Evolutionary conservation across 2,113 vertebrate species (phyloP).

Genomic region (Limanda limanda): DNA sequence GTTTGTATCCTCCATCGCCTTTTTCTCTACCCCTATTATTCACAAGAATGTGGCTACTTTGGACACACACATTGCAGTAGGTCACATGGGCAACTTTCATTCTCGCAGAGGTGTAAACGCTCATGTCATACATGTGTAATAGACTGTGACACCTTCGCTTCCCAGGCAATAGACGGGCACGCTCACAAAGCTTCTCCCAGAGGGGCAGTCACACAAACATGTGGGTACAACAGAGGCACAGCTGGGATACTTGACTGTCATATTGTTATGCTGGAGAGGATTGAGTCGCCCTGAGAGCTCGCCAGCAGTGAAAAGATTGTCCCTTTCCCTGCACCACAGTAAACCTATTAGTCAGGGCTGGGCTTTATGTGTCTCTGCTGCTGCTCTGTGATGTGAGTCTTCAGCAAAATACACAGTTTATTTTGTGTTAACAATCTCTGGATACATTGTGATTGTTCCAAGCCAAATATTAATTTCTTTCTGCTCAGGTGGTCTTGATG

Average conservation of each 20-base stretch:
- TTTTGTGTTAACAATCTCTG: not conserved
- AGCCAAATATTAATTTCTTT: no score
- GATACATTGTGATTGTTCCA: not conserved
- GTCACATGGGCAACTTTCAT: slow-evolving; percentile 4
- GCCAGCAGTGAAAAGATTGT: slow-evolving; percentile 37
- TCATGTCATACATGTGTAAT: slow-evolving; percentile 17
- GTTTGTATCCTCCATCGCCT: not conserved
- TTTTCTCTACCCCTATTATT: slow-evolving; percentile 25
- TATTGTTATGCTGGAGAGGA: slow-evolving; percentile 35
- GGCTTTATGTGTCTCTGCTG: slow-evolving; percentile 20
- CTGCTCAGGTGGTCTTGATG: no score
- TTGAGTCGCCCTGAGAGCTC: slow-evolving; percentile 41
- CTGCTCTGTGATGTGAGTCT: not conserved
- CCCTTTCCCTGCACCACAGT: slow-evolving; percentile 40
- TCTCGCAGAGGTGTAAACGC: slow-evolving; percentile 2
- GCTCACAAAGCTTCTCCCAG: slow-evolving; percentile 23
- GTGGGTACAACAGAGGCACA: slow-evolving; percentile 28
- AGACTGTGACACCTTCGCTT: slow-evolving; percentile 28
- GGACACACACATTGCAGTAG: slow-evolving; percentile 4
- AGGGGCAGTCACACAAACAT: slow-evolving; percentile 30
- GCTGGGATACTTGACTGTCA: slow-evolving; percentile 54
- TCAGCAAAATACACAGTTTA: not conserved
- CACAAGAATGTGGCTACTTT: slow-evolving; percentile 11
- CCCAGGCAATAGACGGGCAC: slow-evolving; percentile 2
- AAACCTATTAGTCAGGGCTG: slow-evolving; percentile 52